Base-by-base conservation (phyloP, 2,113 vertebrate species). In the Nycticebus coucang region DNA sequence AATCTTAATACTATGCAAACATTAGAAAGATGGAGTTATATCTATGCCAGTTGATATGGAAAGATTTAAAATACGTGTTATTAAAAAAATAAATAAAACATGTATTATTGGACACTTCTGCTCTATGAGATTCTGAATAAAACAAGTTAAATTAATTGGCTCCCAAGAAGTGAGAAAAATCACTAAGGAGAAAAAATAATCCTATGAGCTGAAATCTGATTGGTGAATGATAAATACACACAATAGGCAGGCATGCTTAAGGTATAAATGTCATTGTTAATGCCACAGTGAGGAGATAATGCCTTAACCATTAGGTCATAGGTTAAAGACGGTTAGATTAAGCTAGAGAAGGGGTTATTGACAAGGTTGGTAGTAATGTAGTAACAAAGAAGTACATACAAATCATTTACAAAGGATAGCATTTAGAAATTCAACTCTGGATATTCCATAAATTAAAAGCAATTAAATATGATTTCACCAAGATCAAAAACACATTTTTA, bases 61-160 rank as follows among this genome's bases (percentile, higher is more conserved):
- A 91, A 93, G 24, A 87, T 75, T 64, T 21, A 88, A 93, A 94
- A 94, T 50, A 94, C 74, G 62, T 57, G 60, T 26, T 41, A 26
- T 30, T 33, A 50, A 50, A 50, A 50, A 50, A 50, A 9, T 50
- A 50, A 50, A 50, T 21, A 88, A 93, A 94, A 93, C 2, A 94
- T 79, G 68, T 62, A 72, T 26, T 41, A 26, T 30, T 33, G n/a
- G 59, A 74, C 19, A 87, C 2, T 80, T 92, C 37, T 89, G 9
- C 26, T 87, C 9, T 78, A 45, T 79, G 50, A 87, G 24, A 41
- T 69, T 35, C 24, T 66, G 8, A 11, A 81, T 72, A 37, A 87
- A 87, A 57, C n/a, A 60, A 69, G 57, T 26, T 64, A 45, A 26
- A 62, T 6, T 81, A 19, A 84, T 80, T 69, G 21, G 6, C 12